Evolutionary conservation across 2,797 vertebrate species (phyloP), one percentile per base, ranked within the genome.

Genomic region (Melanotaenia nigrans): DNA sequence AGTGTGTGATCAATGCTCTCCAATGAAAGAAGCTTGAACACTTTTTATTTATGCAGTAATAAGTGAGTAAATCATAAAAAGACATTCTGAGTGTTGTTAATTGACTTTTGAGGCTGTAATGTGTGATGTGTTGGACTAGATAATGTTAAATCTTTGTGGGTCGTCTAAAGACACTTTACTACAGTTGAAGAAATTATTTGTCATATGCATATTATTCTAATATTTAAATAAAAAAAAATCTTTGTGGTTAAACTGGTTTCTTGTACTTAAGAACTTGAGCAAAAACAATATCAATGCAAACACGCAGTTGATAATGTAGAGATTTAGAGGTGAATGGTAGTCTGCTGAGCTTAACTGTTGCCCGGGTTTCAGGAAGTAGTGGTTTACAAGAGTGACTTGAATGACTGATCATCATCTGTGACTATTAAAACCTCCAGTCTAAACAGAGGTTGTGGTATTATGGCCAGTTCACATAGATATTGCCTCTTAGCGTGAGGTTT

Each of bases 381-480:
- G 14, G 13, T 74, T 86, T 75, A 78, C 40, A 55, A 32, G 62
- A 68, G 73, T 74, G 65, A 35, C 69, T 36, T 78, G 42, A 32
- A 32, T 38, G 70, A 75, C 57, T 69, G 79, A 62, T 65, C 54
- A 69, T 88, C 71, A 75, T 80, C 68, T 65, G 71, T 1, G 36
- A 71, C 86, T 79, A 84, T 84, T 88, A 90, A 87, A 87, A 70
- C 59, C 78, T 68, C 55, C 58, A 85, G 75, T 85, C 75, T 79
- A 85, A 90, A 88, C 53, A 88, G 58, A 83, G 71, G 60, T 5
- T 65, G 70, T 80, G 77, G 74, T 51, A 58, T 91, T 90, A 90
- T 88, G 82, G 68, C 80, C 70, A 32, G 78, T 88, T 92, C 87
- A 79, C 89, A 90, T 86, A 87, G 20, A 83, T 58, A 85, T 67